Evolutionary conservation across 2,888 invertebrate species (phyloP).

Genomic region (Pseudanteris insignis): DNA sequence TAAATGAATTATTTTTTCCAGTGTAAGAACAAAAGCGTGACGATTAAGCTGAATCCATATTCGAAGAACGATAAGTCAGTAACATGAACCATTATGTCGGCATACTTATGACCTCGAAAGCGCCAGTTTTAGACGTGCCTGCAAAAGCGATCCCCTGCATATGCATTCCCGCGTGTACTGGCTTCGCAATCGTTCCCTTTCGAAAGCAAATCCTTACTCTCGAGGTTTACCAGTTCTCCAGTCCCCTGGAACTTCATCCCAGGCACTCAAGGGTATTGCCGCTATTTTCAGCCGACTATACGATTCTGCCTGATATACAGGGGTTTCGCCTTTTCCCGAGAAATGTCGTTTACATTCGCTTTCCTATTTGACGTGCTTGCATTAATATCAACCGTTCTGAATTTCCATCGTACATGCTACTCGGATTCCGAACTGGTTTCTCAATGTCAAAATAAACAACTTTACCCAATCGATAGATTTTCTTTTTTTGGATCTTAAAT

Average conservation of each 20-base stretch:
- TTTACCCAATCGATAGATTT: too few species aligned
- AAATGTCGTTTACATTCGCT: slow-evolving; percentile 54
- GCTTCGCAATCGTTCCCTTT: slow-evolving; percentile 54
- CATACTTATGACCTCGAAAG: background rate
- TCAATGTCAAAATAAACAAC: too few species aligned
- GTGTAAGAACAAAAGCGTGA: too few species aligned
- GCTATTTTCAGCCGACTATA: slow-evolving; percentile 52
- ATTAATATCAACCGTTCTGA: slow-evolving; percentile 41
- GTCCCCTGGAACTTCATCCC: slow-evolving; percentile 50
- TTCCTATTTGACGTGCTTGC: slow-evolving; percentile 46
- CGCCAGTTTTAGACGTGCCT: slow-evolving; percentile 47
- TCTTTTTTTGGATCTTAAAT: too few species aligned
- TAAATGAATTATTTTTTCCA: too few species aligned
- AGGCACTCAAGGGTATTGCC: slow-evolving; percentile 63
- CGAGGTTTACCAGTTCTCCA: slow-evolving; percentile 45
- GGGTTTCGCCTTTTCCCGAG: slow-evolving; percentile 49
- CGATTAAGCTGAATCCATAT: too few species aligned
- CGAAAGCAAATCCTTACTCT: slow-evolving; percentile 59
- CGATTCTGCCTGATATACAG: slow-evolving; percentile 45
- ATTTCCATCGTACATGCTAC: slow-evolving; percentile 40
- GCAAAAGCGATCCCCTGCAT: slow-evolving; percentile 54
- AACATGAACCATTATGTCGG: too few species aligned
- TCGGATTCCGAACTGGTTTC: too few species aligned
- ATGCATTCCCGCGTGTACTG: slow-evolving; percentile 59
- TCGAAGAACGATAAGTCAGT: too few species aligned